Base-by-base conservation (phyloP, 2,797 vertebrate genomes). In the Neoniphon sammara region DNA sequence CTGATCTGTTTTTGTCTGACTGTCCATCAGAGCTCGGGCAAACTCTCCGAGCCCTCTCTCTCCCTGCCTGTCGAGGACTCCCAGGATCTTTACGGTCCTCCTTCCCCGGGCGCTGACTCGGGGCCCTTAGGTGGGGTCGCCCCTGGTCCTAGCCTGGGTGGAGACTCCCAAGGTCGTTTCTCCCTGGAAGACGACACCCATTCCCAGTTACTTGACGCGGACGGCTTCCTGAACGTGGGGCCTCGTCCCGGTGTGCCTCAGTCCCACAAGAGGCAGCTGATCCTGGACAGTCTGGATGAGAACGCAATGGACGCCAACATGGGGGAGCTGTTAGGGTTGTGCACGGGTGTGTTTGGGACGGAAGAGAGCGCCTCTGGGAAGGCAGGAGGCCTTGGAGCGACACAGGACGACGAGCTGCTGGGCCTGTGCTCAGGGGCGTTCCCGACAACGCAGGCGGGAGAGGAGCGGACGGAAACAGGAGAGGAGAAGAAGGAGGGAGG, bases 281-380 rank as follows among this genome's bases (percentile, higher is more conserved):
- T 96, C 0, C 87, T 96, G 1, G 98, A 96, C 65, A 98, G 93
- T 73, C 93, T 98, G 94, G 98, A 98, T 49, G 97, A 99, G 85
- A 99, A 99, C 4, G 98, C 98, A 1, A 99, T 98, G 98, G 98
- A 99, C 15, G 97, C 96, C 62, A 97, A 99, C 84, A 99, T 99
- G 97, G 97, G 95, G 3, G 98, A 98, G 78, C 89, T 99, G 18
- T 52, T 99, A 68, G 96, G 96, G 50, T 66, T 99, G 80, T 99
- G 97, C 64, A 97, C 97, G 0, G 98, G 97, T 62, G 91, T 66
- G 56, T 96, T 93, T 18, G 83, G 73, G 77, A 70, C 0, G 1
- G 85, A 0, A 1, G 68, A 58, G 36, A 12, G 21, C 3, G 1
- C 39, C 53, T 55, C 69, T 0, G 0, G 0, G 15, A 50, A 53